These are phyloP conservation scores for Venustaconcha ellipsiformis DNA, from an alignment of 1,140 invertebrate genomes.

Conservation along the genomic window DNA sequence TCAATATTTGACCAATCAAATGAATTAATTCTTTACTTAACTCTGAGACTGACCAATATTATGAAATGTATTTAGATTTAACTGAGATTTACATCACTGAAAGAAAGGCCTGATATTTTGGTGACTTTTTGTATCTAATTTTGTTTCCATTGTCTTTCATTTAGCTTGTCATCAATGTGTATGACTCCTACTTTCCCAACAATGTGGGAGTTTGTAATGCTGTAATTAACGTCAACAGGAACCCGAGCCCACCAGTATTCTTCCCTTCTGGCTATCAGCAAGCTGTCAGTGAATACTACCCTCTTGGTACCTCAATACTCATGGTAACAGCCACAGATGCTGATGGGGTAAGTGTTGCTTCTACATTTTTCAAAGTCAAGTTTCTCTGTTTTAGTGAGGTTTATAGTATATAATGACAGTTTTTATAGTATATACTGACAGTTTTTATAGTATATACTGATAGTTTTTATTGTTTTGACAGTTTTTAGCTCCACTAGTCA, in stretches of 20 bases:
- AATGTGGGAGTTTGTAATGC: constrained; percentile 83
- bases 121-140: neutral
- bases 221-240: constrained; percentile 85
- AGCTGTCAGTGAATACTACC: constrained; percentile 33
- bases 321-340: constrained; percentile 35
- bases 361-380: too few relatives aligned
- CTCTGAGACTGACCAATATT: too few relatives aligned
- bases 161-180: constrained; percentile 84
- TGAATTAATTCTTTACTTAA: too few relatives aligned
- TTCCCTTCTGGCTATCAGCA: constrained; percentile 77
- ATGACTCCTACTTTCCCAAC: constrained; percentile 88
- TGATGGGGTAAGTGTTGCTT: constrained; percentile 37
- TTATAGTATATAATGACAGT: too few relatives aligned
- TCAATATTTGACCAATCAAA: too few relatives aligned
- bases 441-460: too few relatives aligned
- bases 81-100: too few relatives aligned
- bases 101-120: neutral
- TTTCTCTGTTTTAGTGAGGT: too few relatives aligned
- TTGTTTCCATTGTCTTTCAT: constrained; percentile 10
- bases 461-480: too few relatives aligned
- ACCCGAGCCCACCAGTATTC: constrained; percentile 79
- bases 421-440: too few relatives aligned
- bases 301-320: constrained; percentile 28
- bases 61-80: too few relatives aligned
- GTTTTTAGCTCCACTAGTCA: too few relatives aligned